A percentile compares a stretch with the other conserved stretches of the same genome.
Conservation (phyloP, 2,797 vertebrate species). For the Micropoecilia bifurca region DNA sequence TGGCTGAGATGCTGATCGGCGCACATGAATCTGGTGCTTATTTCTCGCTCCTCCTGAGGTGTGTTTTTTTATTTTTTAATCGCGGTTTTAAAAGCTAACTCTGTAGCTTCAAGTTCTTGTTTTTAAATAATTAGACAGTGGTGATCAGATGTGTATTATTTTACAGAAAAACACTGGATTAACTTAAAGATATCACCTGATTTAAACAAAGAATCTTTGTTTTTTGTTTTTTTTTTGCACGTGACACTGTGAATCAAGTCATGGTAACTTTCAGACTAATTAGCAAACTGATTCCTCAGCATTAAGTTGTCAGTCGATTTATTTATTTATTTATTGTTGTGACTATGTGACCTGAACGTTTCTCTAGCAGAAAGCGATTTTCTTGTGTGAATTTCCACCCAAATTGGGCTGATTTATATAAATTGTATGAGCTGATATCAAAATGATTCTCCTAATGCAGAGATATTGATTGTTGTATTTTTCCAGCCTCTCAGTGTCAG, state of each 20-base stretch:
- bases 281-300: not conserved
- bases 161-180: not conserved
- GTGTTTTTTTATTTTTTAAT: not conserved
- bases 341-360: not conserved
- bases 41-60: not conserved
- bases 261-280: not conserved
- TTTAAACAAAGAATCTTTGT: not conserved
- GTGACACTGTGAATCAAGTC: not conserved
- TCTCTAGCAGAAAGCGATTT: not conserved
- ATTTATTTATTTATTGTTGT: not conserved
- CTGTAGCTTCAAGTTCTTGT: not conserved
- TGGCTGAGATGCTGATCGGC: not conserved
- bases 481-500: too few species aligned
- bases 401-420: not conserved
- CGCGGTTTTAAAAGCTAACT: not conserved
- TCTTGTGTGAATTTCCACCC: not conserved
- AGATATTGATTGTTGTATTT: not conserved
- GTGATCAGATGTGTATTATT: not conserved
- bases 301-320: not conserved
- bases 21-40: not conserved
- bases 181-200: not conserved
- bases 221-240: not conserved
- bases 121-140: not conserved
- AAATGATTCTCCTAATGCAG: not conserved
- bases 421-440: not conserved